Evolutionary conservation across 2,888 invertebrate genomes (phyloP), one percentile per base, ranked within the genome.

Genomic region (Amphipyra berbera): DNA sequence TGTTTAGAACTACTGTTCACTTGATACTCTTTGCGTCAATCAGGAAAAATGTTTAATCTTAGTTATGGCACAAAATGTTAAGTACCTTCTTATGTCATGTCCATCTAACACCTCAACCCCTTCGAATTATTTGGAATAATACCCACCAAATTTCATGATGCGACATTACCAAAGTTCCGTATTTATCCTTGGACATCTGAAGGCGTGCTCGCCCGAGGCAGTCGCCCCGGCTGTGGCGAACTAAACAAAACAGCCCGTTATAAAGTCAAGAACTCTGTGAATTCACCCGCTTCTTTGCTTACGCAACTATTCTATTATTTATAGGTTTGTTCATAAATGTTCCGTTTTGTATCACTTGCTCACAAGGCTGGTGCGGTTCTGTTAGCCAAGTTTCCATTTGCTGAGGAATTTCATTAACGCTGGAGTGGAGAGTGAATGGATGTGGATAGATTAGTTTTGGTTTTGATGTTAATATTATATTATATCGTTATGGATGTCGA

Each of bases 271-370:
- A 68, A 70, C 75, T 75, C 65, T 0, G 49, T 61, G 68, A 63
- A 74, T 79, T 76, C 68, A 49, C 63, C 62, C 66, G 76, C 68
- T 79, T 79, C 78, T 77, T 76, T 68, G 72, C 68, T 77, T 78
- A 79, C 77, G 70, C 52, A 83, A 82, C 81, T 82, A 80, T 81
- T 76, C 57, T 70, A 71, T 77, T 83, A 84, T 83, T 82, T 83
- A 83, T 79, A 72, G 71, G 67, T 68, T 30, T 50, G 50, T 73
- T 68, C 74, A 68, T 71, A 68, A 73, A 62, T 47, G 47, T 67
- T 62, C 35, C 47, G 53, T 56, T 74, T 59, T 50, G 75, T 74
- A 74, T 69, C 63, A 44, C 54, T 62, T 30, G 40, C 49, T 46
- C 44, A 10, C 48, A 38, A 38, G 54, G 7, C 67, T n/a, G 38